These are phyloP conservation scores for Eilema caniola DNA, from an alignment of 2,888 invertebrate species.

Conservation along the genomic window DNA sequence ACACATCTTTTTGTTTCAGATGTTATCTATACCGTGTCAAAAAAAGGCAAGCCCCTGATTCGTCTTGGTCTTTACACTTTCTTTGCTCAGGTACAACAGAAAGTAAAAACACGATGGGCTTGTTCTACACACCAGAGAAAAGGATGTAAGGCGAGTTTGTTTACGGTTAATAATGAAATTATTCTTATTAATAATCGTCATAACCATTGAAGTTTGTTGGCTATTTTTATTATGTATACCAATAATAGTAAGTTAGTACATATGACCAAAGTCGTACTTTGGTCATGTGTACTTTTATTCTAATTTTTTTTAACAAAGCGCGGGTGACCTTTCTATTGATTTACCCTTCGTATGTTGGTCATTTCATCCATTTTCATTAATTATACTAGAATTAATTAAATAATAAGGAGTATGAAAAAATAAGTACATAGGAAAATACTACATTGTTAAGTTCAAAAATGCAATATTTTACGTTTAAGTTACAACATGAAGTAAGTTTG, in stretches of 20 bases:
- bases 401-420: too few species aligned
- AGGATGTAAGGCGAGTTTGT: constrained; percentile 56
- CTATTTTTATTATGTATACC: background rate
- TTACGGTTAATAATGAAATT: constrained; percentile 54
- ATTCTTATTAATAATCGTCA: constrained; percentile 56
- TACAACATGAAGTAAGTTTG: too few species aligned
- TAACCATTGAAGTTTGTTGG: constrained; percentile 39
- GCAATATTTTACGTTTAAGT: too few species aligned
- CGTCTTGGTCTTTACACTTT: constrained; percentile 50
- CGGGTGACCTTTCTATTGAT: too few species aligned
- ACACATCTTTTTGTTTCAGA: constrained; percentile 17
- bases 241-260: background rate
- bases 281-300: too few species aligned
- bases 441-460: background rate
- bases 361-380: too few species aligned
- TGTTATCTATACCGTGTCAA: constrained; percentile 16
- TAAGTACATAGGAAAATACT: background rate
- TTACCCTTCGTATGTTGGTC: too few species aligned
- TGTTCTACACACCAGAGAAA: constrained; percentile 61
- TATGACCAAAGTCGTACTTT: background rate
- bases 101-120: constrained; percentile 54
- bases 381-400: too few species aligned
- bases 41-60: constrained; percentile 25
- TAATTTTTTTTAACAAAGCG: too few species aligned
- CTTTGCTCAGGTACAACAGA: constrained; percentile 33